phyloP scores from a whole-genome alignment of 1,140 invertebrate genomes.

The Trichonephila clavipes region DNA sequence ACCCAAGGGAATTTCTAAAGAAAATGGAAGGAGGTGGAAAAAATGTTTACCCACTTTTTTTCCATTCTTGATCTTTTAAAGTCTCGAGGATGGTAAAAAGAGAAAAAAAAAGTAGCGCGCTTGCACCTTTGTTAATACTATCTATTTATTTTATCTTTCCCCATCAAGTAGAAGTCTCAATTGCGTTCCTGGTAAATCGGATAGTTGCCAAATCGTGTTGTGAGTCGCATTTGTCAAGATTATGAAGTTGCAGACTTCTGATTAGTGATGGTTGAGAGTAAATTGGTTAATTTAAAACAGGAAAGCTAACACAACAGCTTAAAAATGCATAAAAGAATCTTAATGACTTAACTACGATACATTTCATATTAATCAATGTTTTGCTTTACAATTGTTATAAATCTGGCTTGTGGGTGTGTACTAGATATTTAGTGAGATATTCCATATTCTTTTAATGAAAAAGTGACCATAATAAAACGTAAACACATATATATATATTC shows the following conservation, averaged over 20 bases:
- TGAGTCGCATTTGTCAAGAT: conserved; percentile 18
- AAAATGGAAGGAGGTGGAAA: conserved; percentile 26
- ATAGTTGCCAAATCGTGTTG: background rate
- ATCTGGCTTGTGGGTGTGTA: too few species aligned
- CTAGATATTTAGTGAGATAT: too few species aligned
- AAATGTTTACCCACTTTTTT: background rate
- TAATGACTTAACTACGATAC: too few species aligned
- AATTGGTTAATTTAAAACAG: background rate
- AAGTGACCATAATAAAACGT: too few species aligned
- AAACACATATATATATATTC: too few species aligned
- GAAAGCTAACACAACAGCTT: too few species aligned
- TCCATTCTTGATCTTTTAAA: conserved; percentile 59
- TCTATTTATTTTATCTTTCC: conserved; percentile 45
- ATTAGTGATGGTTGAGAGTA: background rate
- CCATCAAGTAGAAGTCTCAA: conserved; percentile 32
- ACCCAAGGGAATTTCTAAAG: conserved; percentile 46
- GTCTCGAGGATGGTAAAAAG: conserved; percentile 49
- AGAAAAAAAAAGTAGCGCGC: background rate
- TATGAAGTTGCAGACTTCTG: background rate
- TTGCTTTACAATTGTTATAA: too few species aligned
- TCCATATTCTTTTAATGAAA: too few species aligned
- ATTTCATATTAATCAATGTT: too few species aligned
- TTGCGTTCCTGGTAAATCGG: conserved; percentile 29
- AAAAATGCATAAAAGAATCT: too few species aligned
- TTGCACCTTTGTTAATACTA: conserved; percentile 35